A percentile compares a stretch with the other conserved stretches of the same genome.
Evolutionary conservation across 2,888 invertebrate genomes (phyloP).

Genomic region (Alloscopus bannaensis): DNA sequence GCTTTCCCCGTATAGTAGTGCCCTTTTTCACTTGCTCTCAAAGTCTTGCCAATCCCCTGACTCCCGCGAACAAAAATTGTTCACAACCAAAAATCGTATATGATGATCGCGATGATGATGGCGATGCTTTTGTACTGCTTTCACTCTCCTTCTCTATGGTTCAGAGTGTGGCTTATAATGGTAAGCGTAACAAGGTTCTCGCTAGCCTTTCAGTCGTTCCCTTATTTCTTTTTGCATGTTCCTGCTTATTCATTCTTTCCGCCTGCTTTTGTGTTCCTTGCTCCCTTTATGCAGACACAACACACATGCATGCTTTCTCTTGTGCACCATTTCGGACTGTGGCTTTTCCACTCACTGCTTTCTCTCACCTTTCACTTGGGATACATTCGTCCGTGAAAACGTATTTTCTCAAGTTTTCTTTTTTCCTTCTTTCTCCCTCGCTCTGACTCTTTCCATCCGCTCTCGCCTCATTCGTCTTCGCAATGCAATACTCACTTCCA

Average conservation of each 20-base stretch:
- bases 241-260: slow-evolving; percentile 15
- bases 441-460: too few species aligned
- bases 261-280: slow-evolving; percentile 11
- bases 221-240: background rate
- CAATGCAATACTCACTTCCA: slow-evolving; percentile 55
- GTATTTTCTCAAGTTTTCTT: slow-evolving; percentile 51
- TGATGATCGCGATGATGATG: slow-evolving; percentile 22
- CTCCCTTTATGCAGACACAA: slow-evolving; percentile 21
- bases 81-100: too few species aligned
- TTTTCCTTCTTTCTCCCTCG: slow-evolving; percentile 27
- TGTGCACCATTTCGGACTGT: slow-evolving; percentile 50
- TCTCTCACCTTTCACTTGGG: slow-evolving; percentile 61
- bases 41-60: background rate
- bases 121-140: slow-evolving; percentile 19
- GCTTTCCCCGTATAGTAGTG: too few species aligned
- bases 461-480: slow-evolving; percentile 29
- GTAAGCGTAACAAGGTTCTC: background rate
- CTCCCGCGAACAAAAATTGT: slow-evolving; percentile 10
- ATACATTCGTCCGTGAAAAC: slow-evolving; percentile 57
- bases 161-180: slow-evolving; percentile 5
- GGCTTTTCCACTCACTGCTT: slow-evolving; percentile 61
- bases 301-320: background rate
- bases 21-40: slow-evolving; percentile 35
- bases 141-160: background rate
- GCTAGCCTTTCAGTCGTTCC: background rate